Evolutionary conservation across 1,140 invertebrate species (phyloP).

Genomic region (Drosophila leontia): DNA sequence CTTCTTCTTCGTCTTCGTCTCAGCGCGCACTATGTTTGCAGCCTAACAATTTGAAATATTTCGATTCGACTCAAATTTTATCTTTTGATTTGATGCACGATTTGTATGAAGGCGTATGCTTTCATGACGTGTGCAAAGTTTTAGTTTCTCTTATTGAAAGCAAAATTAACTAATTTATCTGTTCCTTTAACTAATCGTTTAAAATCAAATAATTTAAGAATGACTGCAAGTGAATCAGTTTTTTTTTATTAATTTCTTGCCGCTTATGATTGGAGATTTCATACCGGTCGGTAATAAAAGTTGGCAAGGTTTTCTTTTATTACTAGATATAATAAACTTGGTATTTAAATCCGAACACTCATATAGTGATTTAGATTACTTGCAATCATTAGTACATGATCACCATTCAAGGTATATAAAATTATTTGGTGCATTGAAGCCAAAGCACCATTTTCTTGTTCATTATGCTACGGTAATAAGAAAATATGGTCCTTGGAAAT

Average conservation of each 20-base stretch:
- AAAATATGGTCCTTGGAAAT: too few species aligned
- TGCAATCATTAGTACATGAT: too few species aligned
- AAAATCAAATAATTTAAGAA: neutral
- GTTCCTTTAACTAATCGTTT: neutral
- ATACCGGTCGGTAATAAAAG: neutral
- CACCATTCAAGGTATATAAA: too few species aligned
- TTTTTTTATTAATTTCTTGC: neutral
- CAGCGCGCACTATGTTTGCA: too few species aligned
- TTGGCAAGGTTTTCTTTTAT: neutral
- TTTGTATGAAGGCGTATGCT: neutral
- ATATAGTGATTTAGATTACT: too few species aligned
- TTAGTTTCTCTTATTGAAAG: neutral
- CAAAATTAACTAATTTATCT: neutral
- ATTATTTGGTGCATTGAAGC: too few species aligned
- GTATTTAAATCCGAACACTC: neutral
- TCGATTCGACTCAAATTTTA: neutral
- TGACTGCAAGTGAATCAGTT: neutral
- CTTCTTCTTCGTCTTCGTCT: too few species aligned
- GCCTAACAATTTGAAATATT: neutral
- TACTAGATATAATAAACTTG: neutral
- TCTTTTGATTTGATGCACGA: slow-evolving; percentile 2
- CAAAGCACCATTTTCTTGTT: too few species aligned
- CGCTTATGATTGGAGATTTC: neutral
- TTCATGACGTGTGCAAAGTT: neutral
- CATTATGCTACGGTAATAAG: too few species aligned